Evolutionary conservation across 64 coral and sea anemone genomes (phyloP).

Genomic region (Pocillopora damicornis): DNA sequence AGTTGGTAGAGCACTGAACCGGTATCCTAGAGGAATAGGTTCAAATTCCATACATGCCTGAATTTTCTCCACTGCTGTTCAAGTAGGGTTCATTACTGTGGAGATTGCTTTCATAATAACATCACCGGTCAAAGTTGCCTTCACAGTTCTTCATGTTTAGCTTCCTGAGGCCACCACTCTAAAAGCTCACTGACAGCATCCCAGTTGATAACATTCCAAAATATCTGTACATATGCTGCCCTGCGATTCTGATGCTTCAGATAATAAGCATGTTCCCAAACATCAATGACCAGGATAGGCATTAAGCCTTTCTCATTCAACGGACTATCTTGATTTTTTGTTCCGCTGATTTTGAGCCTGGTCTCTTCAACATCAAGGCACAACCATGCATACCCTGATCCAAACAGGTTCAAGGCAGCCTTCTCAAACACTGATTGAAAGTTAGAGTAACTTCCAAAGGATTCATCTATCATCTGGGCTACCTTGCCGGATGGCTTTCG

Average conservation of each 20-base stretch:
- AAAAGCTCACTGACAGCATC: constrained; percentile 65
- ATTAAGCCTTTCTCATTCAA: constrained; percentile 18
- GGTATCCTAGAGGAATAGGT: too few relatives aligned
- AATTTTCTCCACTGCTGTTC: too few relatives aligned
- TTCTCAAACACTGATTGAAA: constrained; percentile 64
- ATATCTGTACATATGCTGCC: constrained; percentile 55
- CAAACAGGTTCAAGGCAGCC: constrained; percentile 58
- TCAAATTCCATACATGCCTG: too few relatives aligned
- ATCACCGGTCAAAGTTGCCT: background rate
- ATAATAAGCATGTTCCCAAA: constrained; percentile 98
- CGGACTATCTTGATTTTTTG: constrained; percentile 79
- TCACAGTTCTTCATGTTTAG: constrained; percentile 80
- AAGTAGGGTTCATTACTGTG: too few relatives aligned
- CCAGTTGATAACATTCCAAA: constrained; percentile 89
- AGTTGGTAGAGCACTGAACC: too few relatives aligned
- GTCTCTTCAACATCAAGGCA: constrained; percentile 51
- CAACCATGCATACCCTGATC: constrained; percentile 87
- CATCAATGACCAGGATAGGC: constrained; percentile 76
- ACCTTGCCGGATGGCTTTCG: constrained; percentile 69
- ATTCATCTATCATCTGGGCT: constrained; percentile 62
- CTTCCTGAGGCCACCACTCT: constrained; percentile 61
- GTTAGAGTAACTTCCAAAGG: constrained; percentile 65
- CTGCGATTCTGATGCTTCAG: constrained; percentile 88
- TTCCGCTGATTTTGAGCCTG: constrained; percentile 39
- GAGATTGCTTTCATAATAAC: too few relatives aligned